Percentiles rank a stretch among this genome's conserved stretches.
phyloP scores from a whole-genome alignment of 2,888 invertebrate genomes.

The Hypena proboscidalis region DNA sequence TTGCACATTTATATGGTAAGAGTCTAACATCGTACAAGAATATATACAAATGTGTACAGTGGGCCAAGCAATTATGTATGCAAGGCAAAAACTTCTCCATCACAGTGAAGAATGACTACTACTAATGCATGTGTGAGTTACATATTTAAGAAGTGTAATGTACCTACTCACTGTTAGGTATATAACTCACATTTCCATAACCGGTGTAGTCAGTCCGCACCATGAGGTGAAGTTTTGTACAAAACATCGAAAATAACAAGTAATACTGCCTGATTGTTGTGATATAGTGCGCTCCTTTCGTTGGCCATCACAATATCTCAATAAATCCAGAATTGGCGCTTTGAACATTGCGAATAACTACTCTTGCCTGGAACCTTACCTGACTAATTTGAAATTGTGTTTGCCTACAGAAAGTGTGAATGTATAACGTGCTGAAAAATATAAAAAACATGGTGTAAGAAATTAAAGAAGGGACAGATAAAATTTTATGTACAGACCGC shows the following conservation, averaged over 20 bases:
- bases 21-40: no score
- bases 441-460: slow-evolving; percentile 63
- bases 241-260: background rate
- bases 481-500: slow-evolving; percentile 76
- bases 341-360: slow-evolving; percentile 50
- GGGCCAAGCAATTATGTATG: no score
- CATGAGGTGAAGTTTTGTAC: no score
- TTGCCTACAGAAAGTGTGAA: slow-evolving; percentile 76
- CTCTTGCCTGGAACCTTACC: background rate
- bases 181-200: no score
- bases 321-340: slow-evolving; percentile 59
- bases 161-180: no score
- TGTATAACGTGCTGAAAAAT: slow-evolving; percentile 53
- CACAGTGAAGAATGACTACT: no score
- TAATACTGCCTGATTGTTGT: background rate
- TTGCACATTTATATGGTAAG: no score
- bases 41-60: no score
- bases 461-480: slow-evolving; percentile 62
- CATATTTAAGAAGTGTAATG: no score
- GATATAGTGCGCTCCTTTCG: slow-evolving; percentile 29
- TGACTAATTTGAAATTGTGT: slow-evolving; percentile 57
- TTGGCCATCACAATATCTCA: slow-evolving; percentile 64
- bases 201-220: no score
- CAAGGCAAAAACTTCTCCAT: no score
- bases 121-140: no score